These are phyloP conservation scores for Holacanthella duospinosa DNA, from an alignment of 2,888 invertebrate genomes.

Conservation along the genomic window DNA sequence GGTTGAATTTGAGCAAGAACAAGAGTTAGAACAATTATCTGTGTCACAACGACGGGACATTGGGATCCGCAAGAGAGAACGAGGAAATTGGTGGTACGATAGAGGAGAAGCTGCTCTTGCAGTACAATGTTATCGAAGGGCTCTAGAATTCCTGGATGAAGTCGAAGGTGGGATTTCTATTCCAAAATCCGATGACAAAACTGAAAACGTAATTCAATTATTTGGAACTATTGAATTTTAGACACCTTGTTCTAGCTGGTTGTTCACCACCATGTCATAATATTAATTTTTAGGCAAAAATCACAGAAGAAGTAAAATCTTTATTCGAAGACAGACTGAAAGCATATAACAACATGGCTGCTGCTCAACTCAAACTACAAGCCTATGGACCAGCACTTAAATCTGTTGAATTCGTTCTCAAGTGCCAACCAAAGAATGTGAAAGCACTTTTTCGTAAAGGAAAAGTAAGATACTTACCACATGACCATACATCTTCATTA, in stretches of 20 bases:
- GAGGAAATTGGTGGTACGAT: slow-evolving; percentile 57
- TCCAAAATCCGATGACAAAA: slow-evolving; percentile 17
- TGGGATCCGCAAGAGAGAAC: slow-evolving; percentile 66
- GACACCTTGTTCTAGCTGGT: background rate
- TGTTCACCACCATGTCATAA: background rate
- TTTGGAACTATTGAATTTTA: background rate
- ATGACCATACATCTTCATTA: too few species aligned
- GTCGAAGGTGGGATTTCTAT: slow-evolving; percentile 53
- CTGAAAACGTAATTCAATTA: slow-evolving; percentile 16
- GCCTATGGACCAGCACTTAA: slow-evolving; percentile 8
- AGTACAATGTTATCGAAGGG: slow-evolving; percentile 75
- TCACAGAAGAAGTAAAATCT: slow-evolving; percentile 49
- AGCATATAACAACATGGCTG: slow-evolving; percentile 84
- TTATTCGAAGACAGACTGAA: slow-evolving; percentile 69
- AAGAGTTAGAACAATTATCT: slow-evolving; percentile 52
- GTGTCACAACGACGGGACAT: slow-evolving; percentile 59
- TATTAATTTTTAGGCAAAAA: slow-evolving; percentile 6
- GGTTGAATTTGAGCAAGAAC: slow-evolving; percentile 54
- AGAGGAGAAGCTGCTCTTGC: slow-evolving; percentile 69
- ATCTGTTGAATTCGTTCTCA: slow-evolving; percentile 72
- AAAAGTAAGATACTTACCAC: slow-evolving; percentile 48
- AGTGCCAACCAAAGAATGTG: slow-evolving; percentile 74
- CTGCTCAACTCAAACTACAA: slow-evolving; percentile 78
- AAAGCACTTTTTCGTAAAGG: slow-evolving; percentile 84
- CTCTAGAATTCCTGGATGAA: slow-evolving; percentile 68